Evolutionary conservation across 2,113 vertebrate genomes (phyloP).

Genomic region (Eurypyga helias): DNA sequence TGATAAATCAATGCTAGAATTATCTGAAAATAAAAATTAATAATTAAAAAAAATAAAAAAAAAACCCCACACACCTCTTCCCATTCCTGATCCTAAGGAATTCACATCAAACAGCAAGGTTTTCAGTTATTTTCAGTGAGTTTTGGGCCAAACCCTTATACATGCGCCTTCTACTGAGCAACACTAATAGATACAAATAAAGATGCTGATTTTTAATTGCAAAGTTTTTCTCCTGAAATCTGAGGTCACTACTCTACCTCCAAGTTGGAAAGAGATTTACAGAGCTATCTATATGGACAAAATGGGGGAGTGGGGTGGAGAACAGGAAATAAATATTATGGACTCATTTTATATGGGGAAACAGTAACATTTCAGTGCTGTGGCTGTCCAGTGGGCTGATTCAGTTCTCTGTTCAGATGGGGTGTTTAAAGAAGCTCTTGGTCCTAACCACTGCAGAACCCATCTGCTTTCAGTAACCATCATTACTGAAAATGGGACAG

Average conservation of each 20-base stretch:
- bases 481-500: background rate
- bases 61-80: background rate
- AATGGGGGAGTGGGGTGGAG: accelerated
- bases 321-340: background rate
- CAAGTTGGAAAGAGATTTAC: background rate
- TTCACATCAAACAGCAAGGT: background rate
- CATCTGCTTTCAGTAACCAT: background rate
- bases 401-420: background rate
- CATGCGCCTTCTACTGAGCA: background rate
- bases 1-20: background rate
- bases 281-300: background rate
- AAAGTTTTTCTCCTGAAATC: background rate
- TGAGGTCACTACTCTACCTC: background rate
- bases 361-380: background rate
- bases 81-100: background rate
- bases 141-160: background rate
- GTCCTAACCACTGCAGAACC: background rate
- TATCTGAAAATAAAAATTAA: background rate
- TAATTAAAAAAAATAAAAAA: background rate
- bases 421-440: background rate
- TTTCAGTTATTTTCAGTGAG: background rate
- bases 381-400: background rate
- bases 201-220: background rate
- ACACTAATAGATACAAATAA: background rate
- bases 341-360: background rate